These are phyloP conservation scores for Chymomyza procnemis DNA, from an alignment of 2,888 invertebrate species.

Conservation along the genomic window DNA sequence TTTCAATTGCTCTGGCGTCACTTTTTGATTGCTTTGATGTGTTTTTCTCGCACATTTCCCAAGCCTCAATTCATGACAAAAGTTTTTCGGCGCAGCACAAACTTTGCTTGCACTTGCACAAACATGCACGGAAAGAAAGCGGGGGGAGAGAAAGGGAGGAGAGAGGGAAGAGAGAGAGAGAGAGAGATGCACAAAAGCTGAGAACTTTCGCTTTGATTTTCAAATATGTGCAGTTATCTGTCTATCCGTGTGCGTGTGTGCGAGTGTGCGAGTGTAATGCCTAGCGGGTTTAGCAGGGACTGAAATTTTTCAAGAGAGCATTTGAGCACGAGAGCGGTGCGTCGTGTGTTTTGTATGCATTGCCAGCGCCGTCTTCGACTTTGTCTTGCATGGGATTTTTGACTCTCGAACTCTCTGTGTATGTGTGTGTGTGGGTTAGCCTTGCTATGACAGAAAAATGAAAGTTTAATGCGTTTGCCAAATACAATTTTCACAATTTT, in stretches of 20 bases:
- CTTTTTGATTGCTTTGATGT: conserved; percentile 73
- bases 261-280: conserved; percentile 9
- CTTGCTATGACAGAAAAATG: conserved; percentile 70
- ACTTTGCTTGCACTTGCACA: conserved; percentile 11
- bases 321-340: too few relatives aligned
- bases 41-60: conserved; percentile 72
- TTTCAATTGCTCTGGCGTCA: conserved; percentile 73
- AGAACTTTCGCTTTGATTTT: conserved; percentile 72
- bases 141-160: too few relatives aligned
- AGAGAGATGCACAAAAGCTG: conserved; percentile 31
- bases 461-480: conserved; percentile 77
- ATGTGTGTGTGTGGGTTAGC: conserved; percentile 29
- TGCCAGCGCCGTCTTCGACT: conserved; percentile 28
- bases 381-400: not conserved
- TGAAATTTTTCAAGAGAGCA: too few relatives aligned
- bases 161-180: not conserved
- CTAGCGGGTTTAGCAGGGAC: not conserved
- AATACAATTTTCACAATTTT: conserved; percentile 68
- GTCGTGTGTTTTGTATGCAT: not conserved
- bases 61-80: conserved; percentile 69
- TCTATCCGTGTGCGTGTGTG: conserved; percentile 16
- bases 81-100: conserved; percentile 52
- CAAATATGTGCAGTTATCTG: conserved; percentile 36
- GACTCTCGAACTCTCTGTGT: not conserved
- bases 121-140: conserved; percentile 2